Base-by-base conservation (phyloP, 2,797 vertebrate genomes). In the Cossypha niveicapilla region DNA sequence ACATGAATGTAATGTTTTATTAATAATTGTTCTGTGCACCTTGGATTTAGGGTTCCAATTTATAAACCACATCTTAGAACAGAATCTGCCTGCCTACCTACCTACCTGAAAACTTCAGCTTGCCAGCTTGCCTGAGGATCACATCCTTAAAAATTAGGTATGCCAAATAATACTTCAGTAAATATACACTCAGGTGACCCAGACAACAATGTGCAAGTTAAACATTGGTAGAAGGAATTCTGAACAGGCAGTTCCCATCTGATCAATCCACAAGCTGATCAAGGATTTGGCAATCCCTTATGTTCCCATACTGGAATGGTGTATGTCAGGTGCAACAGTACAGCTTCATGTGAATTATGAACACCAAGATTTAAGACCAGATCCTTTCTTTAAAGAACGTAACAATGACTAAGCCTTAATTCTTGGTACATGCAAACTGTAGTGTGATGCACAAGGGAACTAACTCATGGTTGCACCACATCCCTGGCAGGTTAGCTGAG, bases 251-350 rank as follows among this genome's bases (percentile, higher is more conserved):
- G 28, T 18, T 83, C 34, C 51, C 41, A 42, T 19, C 51, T 41
- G 22, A 86, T 30, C 58, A n/a, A 47, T 58, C 42, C 21, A 51
- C 6, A 27, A 27, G 32, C 10, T 58, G 35, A 76, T 44, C 13
- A 47, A 27, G 17, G 27, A 68, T 65, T 68, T 65, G 51, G 45
- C 18, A 75, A 70, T 24, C 34, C 2, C 19, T 48, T 4, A 42
- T 18, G n/a, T 18, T 89, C 28, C 50, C 30, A 25, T 6, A 23
- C 6, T 1, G 0, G 18, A 62, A 73, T 0, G 0, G 11, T 27
- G 4, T 37, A 41, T 22, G 7, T 44, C 65, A 74, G 25, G 16
- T 54, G 37, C 61, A 68, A 58, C 63, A 35, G 48, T 71, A 51
- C 21, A 80, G 4, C 41, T 80, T 54, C 53, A 34, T 2, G 7